These are phyloP conservation scores for Porites lobata DNA, from an alignment of 92 coral and sea anemone genomes.

Conservation along the genomic window DNA sequence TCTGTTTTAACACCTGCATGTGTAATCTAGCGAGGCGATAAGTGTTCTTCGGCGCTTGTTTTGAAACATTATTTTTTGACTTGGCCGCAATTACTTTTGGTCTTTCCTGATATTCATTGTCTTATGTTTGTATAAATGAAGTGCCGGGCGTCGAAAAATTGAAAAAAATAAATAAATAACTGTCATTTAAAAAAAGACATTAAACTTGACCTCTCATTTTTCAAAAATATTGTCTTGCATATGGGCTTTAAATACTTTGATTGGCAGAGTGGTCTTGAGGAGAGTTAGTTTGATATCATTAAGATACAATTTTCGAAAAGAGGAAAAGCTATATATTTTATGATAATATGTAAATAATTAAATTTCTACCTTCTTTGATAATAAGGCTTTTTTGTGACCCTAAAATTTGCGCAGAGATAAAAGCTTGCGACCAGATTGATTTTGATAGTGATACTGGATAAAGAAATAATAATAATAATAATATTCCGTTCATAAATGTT, in stretches of 20 bases:
- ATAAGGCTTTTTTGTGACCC: neutral
- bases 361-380: neutral
- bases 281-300: neutral
- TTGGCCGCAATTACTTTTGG: conserved; percentile 18
- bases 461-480: too few species aligned
- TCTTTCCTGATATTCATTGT: neutral
- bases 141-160: neutral
- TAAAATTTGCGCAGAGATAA: neutral
- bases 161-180: neutral
- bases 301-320: neutral
- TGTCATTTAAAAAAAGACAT: neutral
- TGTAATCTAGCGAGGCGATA: neutral
- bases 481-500: too few species aligned
- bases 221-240: too few species aligned
- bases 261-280: neutral
- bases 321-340: neutral
- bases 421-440: neutral
- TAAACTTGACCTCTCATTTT: too few species aligned
- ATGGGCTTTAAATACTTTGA: neutral
- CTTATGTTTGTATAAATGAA: conserved; percentile 2
- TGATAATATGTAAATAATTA: conserved; percentile 10
- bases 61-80: neutral
- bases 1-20: conserved; percentile 1
- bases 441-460: too few species aligned
- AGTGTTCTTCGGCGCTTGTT: conserved; percentile 9